A percentile compares a stretch with the other conserved stretches of the same genome.
Evolutionary conservation across 2,888 invertebrate genomes (phyloP).

Genomic region (Macrophya annulata): DNA sequence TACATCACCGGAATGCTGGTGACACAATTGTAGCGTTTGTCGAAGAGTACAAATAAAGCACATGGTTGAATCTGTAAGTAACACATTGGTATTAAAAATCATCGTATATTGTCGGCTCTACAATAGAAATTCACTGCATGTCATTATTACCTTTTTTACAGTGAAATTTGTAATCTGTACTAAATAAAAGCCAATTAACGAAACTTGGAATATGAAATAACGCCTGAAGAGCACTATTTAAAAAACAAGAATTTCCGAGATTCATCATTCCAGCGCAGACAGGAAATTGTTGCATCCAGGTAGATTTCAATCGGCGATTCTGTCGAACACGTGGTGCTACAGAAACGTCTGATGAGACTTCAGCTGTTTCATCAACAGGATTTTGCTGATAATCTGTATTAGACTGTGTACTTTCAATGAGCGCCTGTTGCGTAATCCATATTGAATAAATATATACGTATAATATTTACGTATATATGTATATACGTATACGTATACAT

Average conservation of each 20-base stretch:
- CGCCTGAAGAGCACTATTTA: not conserved
- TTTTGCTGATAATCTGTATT: too few species aligned
- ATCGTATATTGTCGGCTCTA: not conserved
- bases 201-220: not conserved
- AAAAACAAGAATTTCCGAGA: conserved; percentile 1
- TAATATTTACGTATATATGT: too few species aligned
- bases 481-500: too few species aligned
- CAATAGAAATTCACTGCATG: not conserved
- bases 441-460: too few species aligned
- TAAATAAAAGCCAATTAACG: not conserved
- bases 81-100: not conserved
- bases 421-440: too few species aligned
- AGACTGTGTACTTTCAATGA: too few species aligned
- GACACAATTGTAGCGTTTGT: conserved; percentile 10
- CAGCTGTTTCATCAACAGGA: too few species aligned
- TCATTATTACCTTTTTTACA: not conserved
- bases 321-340: not conserved
- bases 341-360: not conserved
- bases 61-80: not conserved
- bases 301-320: not conserved
- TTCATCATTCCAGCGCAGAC: not conserved
- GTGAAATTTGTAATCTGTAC: not conserved
- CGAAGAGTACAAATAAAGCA: conserved; percentile 1
- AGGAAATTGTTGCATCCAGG: not conserved
- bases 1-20: not conserved